Conservation (phyloP, 2,113 vertebrate genomes). For the Morone saxatilis region DNA sequence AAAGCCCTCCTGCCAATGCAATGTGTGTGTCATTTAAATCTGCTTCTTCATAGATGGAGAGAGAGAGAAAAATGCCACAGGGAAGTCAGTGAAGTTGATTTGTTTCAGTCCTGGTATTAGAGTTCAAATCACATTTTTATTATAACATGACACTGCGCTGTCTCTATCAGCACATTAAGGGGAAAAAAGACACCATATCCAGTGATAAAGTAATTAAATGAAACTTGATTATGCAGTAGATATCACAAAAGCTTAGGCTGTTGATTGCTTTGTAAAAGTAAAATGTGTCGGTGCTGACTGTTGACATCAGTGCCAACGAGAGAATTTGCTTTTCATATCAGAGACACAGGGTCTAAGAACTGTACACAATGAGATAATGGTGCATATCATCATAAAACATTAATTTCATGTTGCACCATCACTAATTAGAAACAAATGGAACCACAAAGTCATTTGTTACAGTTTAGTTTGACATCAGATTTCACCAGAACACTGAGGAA, state of each 20-base stretch:
- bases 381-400: not conserved
- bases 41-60: conserved; percentile 15
- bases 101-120: conserved; percentile 8
- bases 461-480: not conserved
- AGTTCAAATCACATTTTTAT: conserved; percentile 1
- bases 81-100: not conserved
- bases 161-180: no score
- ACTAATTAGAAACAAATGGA: not conserved
- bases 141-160: not conserved
- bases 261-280: conserved; percentile 17
- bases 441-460: not conserved
- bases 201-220: not conserved
- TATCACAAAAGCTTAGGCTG: not conserved
- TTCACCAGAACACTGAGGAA: not conserved
- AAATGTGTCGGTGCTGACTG: not conserved
- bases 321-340: not conserved
- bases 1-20: conserved; percentile 38
- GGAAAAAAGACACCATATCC: not conserved
- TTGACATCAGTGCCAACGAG: not conserved
- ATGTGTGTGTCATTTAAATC: conserved; percentile 50
- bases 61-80: not conserved
- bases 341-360: no score
- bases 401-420: not conserved
- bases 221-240: not conserved
- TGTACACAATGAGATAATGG: not conserved